Percentiles rank a stretch among this genome's conserved stretches.
phyloP scores from a whole-genome alignment of 2,888 invertebrate species.

The Drosophila greeni region DNA sequence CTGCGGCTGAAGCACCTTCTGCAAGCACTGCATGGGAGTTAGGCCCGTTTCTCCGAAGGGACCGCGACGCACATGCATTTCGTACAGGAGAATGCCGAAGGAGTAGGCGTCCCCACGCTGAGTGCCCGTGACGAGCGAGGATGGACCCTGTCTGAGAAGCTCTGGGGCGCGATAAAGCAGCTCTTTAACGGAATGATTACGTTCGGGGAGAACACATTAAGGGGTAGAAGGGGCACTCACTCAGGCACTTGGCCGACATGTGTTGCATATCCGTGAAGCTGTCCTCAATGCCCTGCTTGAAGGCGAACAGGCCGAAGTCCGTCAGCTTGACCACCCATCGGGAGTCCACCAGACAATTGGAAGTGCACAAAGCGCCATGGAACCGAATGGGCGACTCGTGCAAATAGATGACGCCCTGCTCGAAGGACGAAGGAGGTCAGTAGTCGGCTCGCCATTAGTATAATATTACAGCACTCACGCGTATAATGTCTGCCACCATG shows the following conservation, averaged over 20 bases:
- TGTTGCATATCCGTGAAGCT: conserved; percentile 82
- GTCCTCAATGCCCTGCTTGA: conserved; percentile 86
- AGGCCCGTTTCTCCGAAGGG: conserved; percentile 88
- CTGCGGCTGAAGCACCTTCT: conserved; percentile 77
- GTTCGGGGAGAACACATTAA: not conserved
- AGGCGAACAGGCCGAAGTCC: conserved; percentile 94
- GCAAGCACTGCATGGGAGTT: conserved; percentile 82
- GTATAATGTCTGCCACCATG: conserved; percentile 94
- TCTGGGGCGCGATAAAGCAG: conserved; percentile 91
- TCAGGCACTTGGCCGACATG: conserved; percentile 83
- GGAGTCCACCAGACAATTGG: conserved; percentile 96
- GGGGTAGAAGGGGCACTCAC: conserved; percentile 79
- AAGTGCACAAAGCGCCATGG: conserved; percentile 92
- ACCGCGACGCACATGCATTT: conserved; percentile 90
- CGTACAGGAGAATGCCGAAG: conserved; percentile 92
- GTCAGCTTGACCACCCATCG: conserved; percentile 96
- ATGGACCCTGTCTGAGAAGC: conserved; percentile 81
- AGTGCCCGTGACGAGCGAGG: conserved; percentile 80
- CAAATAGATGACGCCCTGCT: conserved; percentile 92
- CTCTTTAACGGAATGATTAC: conserved; percentile 79
- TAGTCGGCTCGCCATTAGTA: conserved; percentile 55
- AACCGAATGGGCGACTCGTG: conserved; percentile 92
- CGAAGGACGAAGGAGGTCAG: conserved; percentile 26
- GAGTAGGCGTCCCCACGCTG: conserved; percentile 92
- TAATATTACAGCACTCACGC: conserved; percentile 83